Percentiles rank a stretch among this genome's conserved stretches.
phyloP scores from a whole-genome alignment of 2,888 invertebrate genomes.

The Leptogaster cylindrica region DNA sequence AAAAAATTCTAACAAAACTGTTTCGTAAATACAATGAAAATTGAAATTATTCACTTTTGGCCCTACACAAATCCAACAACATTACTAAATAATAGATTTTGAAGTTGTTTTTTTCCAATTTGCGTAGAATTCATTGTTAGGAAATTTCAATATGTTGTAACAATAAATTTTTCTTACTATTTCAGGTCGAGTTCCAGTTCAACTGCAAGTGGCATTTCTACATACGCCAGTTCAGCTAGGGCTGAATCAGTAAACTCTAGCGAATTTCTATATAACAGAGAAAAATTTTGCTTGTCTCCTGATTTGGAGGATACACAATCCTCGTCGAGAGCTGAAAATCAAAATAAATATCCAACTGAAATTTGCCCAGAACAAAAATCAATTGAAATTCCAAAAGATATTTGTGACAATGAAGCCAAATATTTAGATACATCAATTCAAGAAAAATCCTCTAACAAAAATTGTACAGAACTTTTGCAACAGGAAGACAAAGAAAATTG shows the following conservation, averaged over 20 bases:
- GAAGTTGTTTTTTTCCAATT: too few relatives aligned
- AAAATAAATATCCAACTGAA: conserved; percentile 32
- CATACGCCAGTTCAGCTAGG: conserved; percentile 60
- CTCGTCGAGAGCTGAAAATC: background rate
- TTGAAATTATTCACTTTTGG: too few relatives aligned
- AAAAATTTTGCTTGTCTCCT: conserved; percentile 60
- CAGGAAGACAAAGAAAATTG: conserved; percentile 45
- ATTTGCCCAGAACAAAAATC: background rate
- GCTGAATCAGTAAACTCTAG: conserved; percentile 59
- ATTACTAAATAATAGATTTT: too few relatives aligned
- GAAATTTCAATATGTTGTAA: too few relatives aligned
- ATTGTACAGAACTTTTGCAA: background rate
- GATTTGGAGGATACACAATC: conserved; percentile 53
- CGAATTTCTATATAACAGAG: conserved; percentile 61
- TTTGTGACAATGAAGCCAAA: too few relatives aligned
- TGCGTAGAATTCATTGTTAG: too few relatives aligned
- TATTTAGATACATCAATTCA: too few relatives aligned
- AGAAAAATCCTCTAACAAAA: background rate
- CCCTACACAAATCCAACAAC: too few relatives aligned
- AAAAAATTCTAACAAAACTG: too few relatives aligned
- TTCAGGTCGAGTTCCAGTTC: conserved; percentile 57
- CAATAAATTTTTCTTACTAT: conserved; percentile 40
- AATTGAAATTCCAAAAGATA: too few relatives aligned
- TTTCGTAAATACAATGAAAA: too few relatives aligned
- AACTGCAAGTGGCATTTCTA: conserved; percentile 61